These are phyloP conservation scores for Karalla daura DNA, from an alignment of 2,797 vertebrate species.

Conservation along the genomic window DNA sequence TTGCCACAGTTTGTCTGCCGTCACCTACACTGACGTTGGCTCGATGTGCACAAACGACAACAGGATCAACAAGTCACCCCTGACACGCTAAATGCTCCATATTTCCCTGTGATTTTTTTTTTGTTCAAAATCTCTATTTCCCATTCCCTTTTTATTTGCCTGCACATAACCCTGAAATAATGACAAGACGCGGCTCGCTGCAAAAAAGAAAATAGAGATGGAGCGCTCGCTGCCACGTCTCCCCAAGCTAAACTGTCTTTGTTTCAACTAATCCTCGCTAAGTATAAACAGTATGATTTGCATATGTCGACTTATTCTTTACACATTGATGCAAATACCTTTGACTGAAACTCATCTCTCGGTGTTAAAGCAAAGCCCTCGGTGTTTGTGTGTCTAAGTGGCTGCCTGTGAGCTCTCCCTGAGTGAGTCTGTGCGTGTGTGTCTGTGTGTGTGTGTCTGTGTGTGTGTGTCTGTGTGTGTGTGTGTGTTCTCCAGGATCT, in stretches of 20 bases:
- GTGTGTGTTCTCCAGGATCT: slow-evolving; percentile 18
- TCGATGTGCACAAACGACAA: background rate
- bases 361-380: slow-evolving; percentile 54
- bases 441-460: slow-evolving; percentile 7
- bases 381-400: slow-evolving; percentile 47
- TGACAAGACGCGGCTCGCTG: slow-evolving; percentile 44
- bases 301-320: slow-evolving; percentile 75
- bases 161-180: slow-evolving; percentile 58
- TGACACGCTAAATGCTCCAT: background rate
- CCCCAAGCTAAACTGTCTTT: slow-evolving; percentile 74
- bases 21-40: background rate
- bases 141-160: slow-evolving; percentile 44
- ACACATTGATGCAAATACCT: slow-evolving; percentile 76
- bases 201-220: no score
- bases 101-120: slow-evolving; percentile 6
- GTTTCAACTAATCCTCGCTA: slow-evolving; percentile 75
- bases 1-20: slow-evolving; percentile 15
- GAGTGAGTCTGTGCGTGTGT: slow-evolving; percentile 17
- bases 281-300: slow-evolving; percentile 76
- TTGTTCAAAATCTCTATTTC: slow-evolving; percentile 10
- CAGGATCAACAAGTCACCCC: slow-evolving; percentile 28
- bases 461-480: background rate
- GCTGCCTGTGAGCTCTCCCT: slow-evolving; percentile 37
- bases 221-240: slow-evolving; percentile 51
- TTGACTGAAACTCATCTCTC: slow-evolving; percentile 73